These are phyloP conservation scores for Molorchus minor DNA, from an alignment of 2,888 invertebrate genomes.

Conservation along the genomic window DNA sequence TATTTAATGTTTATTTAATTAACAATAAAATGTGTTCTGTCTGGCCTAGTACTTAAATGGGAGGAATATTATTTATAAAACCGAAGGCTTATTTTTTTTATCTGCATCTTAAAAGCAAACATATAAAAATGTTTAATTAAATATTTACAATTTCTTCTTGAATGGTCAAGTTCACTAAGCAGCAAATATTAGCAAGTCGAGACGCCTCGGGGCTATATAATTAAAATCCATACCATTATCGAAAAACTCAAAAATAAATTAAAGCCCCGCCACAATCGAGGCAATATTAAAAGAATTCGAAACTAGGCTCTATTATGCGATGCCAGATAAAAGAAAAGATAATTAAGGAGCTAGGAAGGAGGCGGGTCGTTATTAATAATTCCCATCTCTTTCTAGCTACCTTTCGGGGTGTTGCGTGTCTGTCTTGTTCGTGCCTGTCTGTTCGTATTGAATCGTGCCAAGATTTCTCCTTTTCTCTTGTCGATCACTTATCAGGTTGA, in stretches of 20 bases:
- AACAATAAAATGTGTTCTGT: too few relatives aligned
- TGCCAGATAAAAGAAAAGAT: slow-evolving; percentile 51
- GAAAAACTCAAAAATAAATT: slow-evolving; percentile 37
- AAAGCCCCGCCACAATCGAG: slow-evolving; percentile 40
- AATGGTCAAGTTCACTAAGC: too few relatives aligned
- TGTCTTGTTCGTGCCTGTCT: slow-evolving; percentile 12
- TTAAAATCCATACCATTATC: slow-evolving; percentile 35
- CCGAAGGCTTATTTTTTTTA: too few relatives aligned
- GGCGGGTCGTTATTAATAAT: slow-evolving; percentile 49
- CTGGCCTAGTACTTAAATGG: too few relatives aligned
- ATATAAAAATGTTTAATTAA: slow-evolving; percentile 25
- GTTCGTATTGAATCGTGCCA: slow-evolving; percentile 11
- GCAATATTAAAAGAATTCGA: slow-evolving; percentile 47
- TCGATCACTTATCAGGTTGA: slow-evolving; percentile 8
- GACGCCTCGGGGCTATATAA: slow-evolving; percentile 18
- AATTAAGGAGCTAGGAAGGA: slow-evolving; percentile 50
- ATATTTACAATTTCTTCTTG: too few relatives aligned
- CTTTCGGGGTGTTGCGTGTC: slow-evolving; percentile 33
- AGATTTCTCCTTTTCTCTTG: slow-evolving; percentile 19
- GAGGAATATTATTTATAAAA: too few relatives aligned
- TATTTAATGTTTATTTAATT: too few relatives aligned
- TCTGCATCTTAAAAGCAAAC: too few relatives aligned
- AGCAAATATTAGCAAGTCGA: slow-evolving; percentile 12
- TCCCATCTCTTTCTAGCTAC: slow-evolving; percentile 35
- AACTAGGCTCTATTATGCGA: slow-evolving; percentile 47